Conservation (phyloP, 92 coral and sea anemone genomes). For the Heliopora coerulea region DNA sequence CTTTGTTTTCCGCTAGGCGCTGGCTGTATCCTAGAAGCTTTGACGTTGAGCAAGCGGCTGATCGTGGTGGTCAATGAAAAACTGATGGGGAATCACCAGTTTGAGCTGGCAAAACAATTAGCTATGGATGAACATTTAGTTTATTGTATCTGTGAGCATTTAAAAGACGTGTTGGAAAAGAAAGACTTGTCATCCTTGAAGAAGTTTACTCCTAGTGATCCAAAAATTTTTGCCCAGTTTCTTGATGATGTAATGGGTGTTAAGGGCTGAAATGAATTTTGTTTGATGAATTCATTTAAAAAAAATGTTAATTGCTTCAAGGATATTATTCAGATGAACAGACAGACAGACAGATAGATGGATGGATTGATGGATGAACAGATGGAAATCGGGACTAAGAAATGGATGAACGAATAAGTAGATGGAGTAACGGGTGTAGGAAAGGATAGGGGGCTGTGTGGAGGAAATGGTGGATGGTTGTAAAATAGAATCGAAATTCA, state of each 20-base stretch:
- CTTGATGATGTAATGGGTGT: conserved; percentile 52
- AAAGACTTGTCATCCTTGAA: conserved; percentile 65
- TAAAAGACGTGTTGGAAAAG: conserved; percentile 63
- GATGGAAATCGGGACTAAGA: no score
- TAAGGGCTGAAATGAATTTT: background rate
- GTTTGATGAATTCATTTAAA: no score
- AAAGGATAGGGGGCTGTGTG: no score
- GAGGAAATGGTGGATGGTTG: no score
- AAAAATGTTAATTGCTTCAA: no score
- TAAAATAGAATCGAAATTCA: no score
- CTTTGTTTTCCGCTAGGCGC: conserved; percentile 60
- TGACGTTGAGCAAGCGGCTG: conserved; percentile 67
- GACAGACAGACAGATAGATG: no score
- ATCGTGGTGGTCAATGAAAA: conserved; percentile 92
- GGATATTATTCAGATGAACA: no score
- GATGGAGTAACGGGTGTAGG: no score
- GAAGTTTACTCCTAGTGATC: conserved; percentile 78
- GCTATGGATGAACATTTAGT: conserved; percentile 73
- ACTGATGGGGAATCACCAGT: conserved; percentile 92
- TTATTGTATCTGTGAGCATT: conserved; percentile 73
- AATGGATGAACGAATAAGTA: no score
- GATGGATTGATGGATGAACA: no score
- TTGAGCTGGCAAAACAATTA: conserved; percentile 86
- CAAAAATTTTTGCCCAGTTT: conserved; percentile 72
- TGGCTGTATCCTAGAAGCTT: conserved; percentile 81